Base-by-base conservation (phyloP, 2,888 invertebrate genomes). In the Apeira syringaria region DNA sequence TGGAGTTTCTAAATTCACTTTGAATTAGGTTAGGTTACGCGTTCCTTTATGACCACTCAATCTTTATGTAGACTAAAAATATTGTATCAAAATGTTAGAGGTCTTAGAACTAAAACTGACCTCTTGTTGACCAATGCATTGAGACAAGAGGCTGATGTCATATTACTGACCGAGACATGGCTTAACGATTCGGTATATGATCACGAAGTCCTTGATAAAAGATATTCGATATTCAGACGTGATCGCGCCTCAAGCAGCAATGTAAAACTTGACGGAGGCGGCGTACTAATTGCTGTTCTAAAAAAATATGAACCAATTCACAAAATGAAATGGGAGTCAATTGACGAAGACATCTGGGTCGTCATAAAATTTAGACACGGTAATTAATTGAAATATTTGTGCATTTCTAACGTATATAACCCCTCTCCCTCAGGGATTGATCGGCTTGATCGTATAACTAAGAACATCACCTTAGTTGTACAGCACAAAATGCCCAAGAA, bases 151-250 rank as follows among this genome's bases (percentile, higher is more conserved):
- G 10, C 8, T 4, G 37, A 37, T 12, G 6, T 29, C 7, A 10
- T 38, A 1, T 12, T 38, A 2, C 5, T 32, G 6, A 40, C 41
- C 3, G 41, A 42, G 10, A 30, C 34, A 6, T 34, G 35, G 41
- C 25, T 42, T 0, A 33, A 40, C 12, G 33, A 40, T n/a, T 17
- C 33, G 9, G 33, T 40, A 3, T 40, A 27, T 22, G 41, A 42
- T 34, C 29, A 35, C 12, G 41, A 41, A 22, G 1, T 41, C 1
- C n/a, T 34, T 24, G 41, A 41, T 15, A 17, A 13, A 7, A 27
- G 42, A 7, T 43, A 43, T 20, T 27, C 30, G 15, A 9, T 36
- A 10, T 43, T 43, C 20, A 25, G 36, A 17, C 35, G 36, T 2
- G 36, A 43, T 11, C 31, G 42, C 5, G 4, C 17, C 4, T 36